Percentiles rank a stretch among this genome's conserved stretches.
Conservation (phyloP, 53 echinoderm and acorn worm species). For the Antedon mediterranea region DNA sequence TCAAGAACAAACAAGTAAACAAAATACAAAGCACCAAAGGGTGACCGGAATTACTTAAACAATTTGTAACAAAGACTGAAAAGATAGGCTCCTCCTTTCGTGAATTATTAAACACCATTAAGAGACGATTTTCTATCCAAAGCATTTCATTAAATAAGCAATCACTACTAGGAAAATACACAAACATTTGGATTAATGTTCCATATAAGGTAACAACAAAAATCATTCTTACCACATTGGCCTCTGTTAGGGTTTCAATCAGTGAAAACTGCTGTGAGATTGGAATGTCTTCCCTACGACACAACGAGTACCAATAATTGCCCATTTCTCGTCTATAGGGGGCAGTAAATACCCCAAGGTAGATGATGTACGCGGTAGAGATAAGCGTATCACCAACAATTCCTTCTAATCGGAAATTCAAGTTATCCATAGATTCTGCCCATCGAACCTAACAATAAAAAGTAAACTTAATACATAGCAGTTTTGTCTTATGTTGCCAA, state of each 20-base stretch:
- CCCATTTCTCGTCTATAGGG: constrained; percentile 81
- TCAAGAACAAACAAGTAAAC: no score
- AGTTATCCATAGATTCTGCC: constrained; percentile 78
- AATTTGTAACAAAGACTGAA: no score
- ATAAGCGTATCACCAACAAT: constrained; percentile 87
- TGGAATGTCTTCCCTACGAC: constrained; percentile 45
- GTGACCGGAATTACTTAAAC: no score
- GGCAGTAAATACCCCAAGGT: constrained; percentile 88
- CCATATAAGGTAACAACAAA: neutral
- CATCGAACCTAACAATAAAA: constrained; percentile 54
- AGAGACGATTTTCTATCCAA: no score
- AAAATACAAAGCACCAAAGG: no score
- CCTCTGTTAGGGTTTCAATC: constrained; percentile 76
- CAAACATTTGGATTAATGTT: no score
- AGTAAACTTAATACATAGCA: no score
- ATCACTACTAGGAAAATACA: no score
- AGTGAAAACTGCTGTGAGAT: constrained; percentile 68
- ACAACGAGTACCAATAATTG: constrained; percentile 52
- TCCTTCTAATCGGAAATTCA: constrained; percentile 69
- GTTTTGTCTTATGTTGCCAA: neutral
- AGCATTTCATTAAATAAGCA: no score
- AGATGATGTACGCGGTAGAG: constrained; percentile 75
- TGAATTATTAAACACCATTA: no score
- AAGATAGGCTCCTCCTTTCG: no score
- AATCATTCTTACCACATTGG: constrained; percentile 50